Conservation (phyloP, 2,113 vertebrate genomes). For the Corythoichthys haematopterus region DNA sequence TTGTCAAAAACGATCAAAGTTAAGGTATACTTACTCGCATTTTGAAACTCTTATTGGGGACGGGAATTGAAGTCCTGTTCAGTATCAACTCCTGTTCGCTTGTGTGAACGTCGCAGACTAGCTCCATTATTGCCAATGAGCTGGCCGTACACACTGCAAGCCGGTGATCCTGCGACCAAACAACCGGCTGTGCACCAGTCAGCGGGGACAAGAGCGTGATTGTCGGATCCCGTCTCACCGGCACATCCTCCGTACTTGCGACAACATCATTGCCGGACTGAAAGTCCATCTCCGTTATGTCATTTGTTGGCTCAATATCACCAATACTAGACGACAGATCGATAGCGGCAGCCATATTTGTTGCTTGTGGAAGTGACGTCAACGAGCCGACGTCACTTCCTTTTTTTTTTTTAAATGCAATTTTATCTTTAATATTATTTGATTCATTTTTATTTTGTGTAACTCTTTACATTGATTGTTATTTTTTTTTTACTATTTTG, state of each 20-base stretch:
- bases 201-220: conserved; percentile 77
- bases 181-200: conserved; percentile 84
- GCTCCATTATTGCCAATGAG: conserved; percentile 83
- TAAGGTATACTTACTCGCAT: conserved; percentile 72
- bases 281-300: conserved; percentile 46
- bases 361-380: conserved; percentile 51
- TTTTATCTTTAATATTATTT: neutral
- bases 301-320: neutral
- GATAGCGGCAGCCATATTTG: conserved; percentile 68
- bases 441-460: neutral
- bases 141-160: conserved; percentile 81
- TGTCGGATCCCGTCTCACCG: conserved; percentile 77
- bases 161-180: conserved; percentile 90
- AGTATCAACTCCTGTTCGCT: conserved; percentile 80
- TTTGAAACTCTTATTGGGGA: conserved; percentile 62
- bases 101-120: conserved; percentile 82
- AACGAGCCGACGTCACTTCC: neutral
- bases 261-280: conserved; percentile 24
- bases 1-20: neutral
- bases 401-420: neutral
- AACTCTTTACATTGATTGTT: neutral
- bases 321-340: conserved; percentile 2
- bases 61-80: conserved; percentile 83
- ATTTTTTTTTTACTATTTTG: neutral
- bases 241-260: conserved; percentile 7